Conservation (phyloP, 2,888 invertebrate species). For the Folsomia manolachei region DNA sequence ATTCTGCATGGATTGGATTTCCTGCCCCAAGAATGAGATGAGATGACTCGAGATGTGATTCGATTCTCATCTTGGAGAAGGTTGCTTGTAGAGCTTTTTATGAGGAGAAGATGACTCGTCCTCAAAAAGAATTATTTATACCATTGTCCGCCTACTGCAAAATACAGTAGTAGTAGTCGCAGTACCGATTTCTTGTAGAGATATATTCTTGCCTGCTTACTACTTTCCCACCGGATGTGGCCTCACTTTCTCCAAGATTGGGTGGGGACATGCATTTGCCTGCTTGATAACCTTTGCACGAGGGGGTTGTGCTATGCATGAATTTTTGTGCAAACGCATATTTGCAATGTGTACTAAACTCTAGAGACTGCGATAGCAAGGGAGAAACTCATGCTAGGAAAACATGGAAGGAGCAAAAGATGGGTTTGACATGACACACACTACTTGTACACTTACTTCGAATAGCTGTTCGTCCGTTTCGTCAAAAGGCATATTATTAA, state of each 20-base stretch:
- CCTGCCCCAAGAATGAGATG: not conserved
- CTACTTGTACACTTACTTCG: conserved; percentile 54
- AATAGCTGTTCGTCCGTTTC: conserved; percentile 60
- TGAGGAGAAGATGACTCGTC: not conserved
- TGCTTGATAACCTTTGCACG: not conserved
- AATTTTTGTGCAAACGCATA: not conserved
- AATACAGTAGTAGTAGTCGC: too few species aligned
- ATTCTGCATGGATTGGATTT: not conserved
- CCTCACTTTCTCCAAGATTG: too few species aligned
- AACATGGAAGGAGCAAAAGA: not conserved
- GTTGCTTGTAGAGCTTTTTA: not conserved
- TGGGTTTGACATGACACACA: not conserved
- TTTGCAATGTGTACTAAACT: too few species aligned
- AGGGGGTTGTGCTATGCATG: not conserved
- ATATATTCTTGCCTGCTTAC: too few species aligned
- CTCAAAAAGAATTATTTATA: conserved; percentile 5
- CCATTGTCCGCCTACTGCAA: too few species aligned
- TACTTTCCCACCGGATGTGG: not conserved
- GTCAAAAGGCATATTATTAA: conserved; percentile 57
- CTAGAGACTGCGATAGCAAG: too few species aligned
- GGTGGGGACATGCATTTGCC: not conserved
- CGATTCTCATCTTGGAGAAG: not conserved
- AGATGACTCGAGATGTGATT: not conserved
- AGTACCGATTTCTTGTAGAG: too few species aligned
- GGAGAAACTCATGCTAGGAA: too few species aligned